Evolutionary conservation across 1,140 invertebrate genomes (phyloP), one percentile per base, ranked within the genome.

Genomic region (Drosophila murphyi): DNA sequence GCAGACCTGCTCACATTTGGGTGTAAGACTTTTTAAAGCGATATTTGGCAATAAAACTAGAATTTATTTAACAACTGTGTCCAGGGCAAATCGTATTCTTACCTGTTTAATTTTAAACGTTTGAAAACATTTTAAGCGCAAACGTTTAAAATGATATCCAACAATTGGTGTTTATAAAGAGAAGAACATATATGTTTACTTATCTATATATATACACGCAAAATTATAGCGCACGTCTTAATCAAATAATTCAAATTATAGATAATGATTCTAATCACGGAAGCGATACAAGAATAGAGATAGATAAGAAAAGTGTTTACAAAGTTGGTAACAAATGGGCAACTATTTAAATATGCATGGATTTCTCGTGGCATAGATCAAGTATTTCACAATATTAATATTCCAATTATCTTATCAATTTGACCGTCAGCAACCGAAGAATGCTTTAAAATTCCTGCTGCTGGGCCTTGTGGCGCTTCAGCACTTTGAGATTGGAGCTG

Each of bases 381-480:
- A 43, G 10, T 4, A 43, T n/a, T 43, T 43, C 0, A 43, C 10
- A n/a, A 43, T 43, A 3, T 7, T 32, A 41, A 50, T 62, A 32
- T 41, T 10, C 4, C 5, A 7, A 45, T 12, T 35, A 10, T 51
- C 7, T 35, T 31, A 34, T 54, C 28, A 5, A 39, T 12, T 35
- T 48, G 32, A 73, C 35, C 48, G 93, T 6, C 78, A 92, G 32
- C 91, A 93, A 48, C 75, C 93, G 3, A 48, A 8, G 3, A 56
- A 4, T 10, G 2, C 6, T 2, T 47, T 68, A 8, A 64, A 70
- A 32, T 4, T 73, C 0, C 4, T 77, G 5, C 41, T 88, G 6
- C 32, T 88, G 0, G 47, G 50, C 28, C 64, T 88, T 31, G 51
- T 88, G 55, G 79, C 80, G 0, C 45, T 88, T 2, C 83, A 82